Conservation (phyloP, 2,113 vertebrate species). For the Cyanoramphus novaezelandiae region DNA sequence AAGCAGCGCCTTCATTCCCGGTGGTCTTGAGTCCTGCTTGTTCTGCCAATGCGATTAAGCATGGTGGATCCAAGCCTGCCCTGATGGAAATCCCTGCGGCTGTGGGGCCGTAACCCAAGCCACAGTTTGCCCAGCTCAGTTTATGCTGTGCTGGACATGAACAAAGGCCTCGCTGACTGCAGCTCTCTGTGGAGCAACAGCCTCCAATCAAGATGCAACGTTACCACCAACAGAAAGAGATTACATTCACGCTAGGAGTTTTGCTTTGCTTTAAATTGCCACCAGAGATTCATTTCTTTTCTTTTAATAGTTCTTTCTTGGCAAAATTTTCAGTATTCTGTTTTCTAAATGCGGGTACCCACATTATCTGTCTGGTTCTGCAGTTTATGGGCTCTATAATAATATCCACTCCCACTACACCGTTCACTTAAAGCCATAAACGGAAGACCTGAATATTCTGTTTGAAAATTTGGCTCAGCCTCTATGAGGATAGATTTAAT, state of each 20-base stretch:
- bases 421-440: neutral
- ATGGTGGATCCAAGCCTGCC: neutral
- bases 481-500: neutral
- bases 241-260: neutral
- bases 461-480: neutral
- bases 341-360: neutral
- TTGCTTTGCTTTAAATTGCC: neutral
- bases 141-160: neutral
- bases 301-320: neutral
- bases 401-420: neutral
- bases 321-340: neutral
- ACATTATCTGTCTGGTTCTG: neutral
- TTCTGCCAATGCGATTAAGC: neutral
- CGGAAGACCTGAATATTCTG: neutral
- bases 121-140: neutral
- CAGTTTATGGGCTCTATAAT: neutral
- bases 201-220: neutral
- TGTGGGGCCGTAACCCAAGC: accelerated
- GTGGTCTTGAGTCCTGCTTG: neutral
- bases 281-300: neutral
- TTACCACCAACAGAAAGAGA: neutral
- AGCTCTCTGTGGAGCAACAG: accelerated
- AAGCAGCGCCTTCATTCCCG: neutral
- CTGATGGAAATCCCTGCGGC: neutral
- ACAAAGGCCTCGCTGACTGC: neutral